Evolutionary conservation across 2,888 invertebrate genomes (phyloP).

Genomic region (Alloplasta piceator): DNA sequence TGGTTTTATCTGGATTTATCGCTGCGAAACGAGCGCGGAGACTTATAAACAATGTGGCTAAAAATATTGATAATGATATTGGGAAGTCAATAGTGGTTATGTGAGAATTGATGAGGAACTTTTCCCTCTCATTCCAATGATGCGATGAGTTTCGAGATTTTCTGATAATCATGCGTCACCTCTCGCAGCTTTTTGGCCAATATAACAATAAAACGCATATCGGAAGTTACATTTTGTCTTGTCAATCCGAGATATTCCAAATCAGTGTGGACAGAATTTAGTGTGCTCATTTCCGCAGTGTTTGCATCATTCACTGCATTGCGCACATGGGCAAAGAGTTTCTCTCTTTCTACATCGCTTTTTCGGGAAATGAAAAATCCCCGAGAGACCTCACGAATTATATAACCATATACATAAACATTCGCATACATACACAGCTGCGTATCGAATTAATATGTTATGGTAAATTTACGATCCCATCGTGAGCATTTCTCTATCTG

Average conservation of each 20-base stretch:
- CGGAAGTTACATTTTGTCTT: slow-evolving; percentile 16
- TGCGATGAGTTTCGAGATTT: slow-evolving; percentile 30
- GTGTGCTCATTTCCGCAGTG: not conserved
- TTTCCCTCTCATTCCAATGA: slow-evolving; percentile 25
- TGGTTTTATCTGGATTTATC: too few relatives aligned
- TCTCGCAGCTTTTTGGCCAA: slow-evolving; percentile 25
- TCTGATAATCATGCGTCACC: slow-evolving; percentile 51
- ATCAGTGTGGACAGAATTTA: slow-evolving; percentile 20
- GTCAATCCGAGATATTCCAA: slow-evolving; percentile 43
- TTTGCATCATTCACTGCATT: slow-evolving; percentile 31
- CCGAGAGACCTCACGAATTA: slow-evolving; percentile 39
- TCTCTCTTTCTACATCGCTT: slow-evolving; percentile 28
- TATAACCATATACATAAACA: slow-evolving; percentile 12
- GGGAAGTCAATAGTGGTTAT: too few relatives aligned
- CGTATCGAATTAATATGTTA: slow-evolving; percentile 63
- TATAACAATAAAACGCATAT: not conserved
- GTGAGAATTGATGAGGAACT: too few relatives aligned
- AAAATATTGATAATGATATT: too few relatives aligned
- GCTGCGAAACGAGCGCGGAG: too few relatives aligned
- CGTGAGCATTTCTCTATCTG: slow-evolving; percentile 60
- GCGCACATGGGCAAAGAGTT: slow-evolving; percentile 39
- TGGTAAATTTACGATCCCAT: slow-evolving; percentile 61
- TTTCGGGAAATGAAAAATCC: slow-evolving; percentile 59
- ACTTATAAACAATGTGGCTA: too few relatives aligned
- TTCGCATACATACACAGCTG: slow-evolving; percentile 41